These are phyloP conservation scores for Planiliza haematocheilus DNA, from an alignment of 2,113 vertebrate genomes.

Conservation along the genomic window DNA sequence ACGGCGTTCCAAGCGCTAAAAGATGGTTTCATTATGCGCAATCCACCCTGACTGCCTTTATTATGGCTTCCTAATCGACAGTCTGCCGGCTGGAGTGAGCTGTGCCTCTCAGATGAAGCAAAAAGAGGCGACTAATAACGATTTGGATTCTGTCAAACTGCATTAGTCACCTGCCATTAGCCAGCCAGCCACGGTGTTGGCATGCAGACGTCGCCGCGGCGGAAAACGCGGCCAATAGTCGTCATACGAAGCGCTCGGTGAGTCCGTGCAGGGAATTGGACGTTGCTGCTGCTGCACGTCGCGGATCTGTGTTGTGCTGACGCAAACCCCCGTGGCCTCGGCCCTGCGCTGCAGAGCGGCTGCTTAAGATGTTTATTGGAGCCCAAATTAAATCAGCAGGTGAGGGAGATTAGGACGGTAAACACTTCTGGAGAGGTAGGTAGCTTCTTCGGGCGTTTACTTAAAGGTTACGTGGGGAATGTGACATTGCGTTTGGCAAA, in stretches of 20 bases:
- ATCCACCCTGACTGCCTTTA: constrained; percentile 28
- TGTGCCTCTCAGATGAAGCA: constrained; percentile 35
- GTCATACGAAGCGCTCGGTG: constrained; percentile 13
- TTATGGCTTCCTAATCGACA: constrained; percentile 37
- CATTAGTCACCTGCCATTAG: constrained; percentile 84
- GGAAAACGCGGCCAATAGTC: constrained; percentile 55
- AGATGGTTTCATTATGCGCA: constrained; percentile 16
- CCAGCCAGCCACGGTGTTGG: constrained; percentile 45
- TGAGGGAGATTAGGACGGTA: constrained; percentile 51
- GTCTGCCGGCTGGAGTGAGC: constrained; percentile 41
- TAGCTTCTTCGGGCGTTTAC: constrained; percentile 31
- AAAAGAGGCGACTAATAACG: constrained; percentile 66
- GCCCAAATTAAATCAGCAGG: constrained; percentile 66
- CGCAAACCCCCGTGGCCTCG: too few relatives aligned
- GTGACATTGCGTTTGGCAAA: constrained; percentile 40
- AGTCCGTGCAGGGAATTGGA: constrained; percentile 35
- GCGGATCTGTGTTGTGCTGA: constrained; percentile 33
- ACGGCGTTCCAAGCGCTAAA: constrained; percentile 5
- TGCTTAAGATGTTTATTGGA: constrained; percentile 23
- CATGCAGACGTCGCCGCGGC: constrained; percentile 15
- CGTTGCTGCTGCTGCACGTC: constrained; percentile 26
- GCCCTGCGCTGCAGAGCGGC: too few relatives aligned
- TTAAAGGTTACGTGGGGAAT: constrained; percentile 59
- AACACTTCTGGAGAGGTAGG: constrained; percentile 32
- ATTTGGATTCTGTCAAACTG: constrained; percentile 78